Conservation (phyloP, 2,113 vertebrate species). For the Peromyscus californicus region DNA sequence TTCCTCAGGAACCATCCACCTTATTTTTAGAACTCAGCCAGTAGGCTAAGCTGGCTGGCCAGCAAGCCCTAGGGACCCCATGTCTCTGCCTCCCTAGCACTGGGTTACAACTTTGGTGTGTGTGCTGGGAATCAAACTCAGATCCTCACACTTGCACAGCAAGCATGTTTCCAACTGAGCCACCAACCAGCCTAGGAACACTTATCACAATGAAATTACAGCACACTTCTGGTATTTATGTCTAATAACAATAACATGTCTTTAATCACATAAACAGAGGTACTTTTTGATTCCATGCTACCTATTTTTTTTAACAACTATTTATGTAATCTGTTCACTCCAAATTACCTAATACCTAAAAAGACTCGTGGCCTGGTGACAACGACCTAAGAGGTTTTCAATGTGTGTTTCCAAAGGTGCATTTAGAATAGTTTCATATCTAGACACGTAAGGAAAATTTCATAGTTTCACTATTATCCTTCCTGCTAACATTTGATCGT, state of each 20-base stretch:
- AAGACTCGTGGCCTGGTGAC: background rate
- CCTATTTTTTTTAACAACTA: background rate
- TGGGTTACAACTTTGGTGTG: background rate
- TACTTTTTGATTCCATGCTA: slow-evolving; percentile 19
- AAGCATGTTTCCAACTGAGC: background rate
- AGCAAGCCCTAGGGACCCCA: background rate
- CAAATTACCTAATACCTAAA: background rate
- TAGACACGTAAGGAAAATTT: background rate
- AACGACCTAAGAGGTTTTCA: background rate
- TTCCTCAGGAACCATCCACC: background rate
- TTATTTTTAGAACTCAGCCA: background rate
- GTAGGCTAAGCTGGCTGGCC: background rate
- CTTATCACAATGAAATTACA: background rate
- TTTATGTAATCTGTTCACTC: background rate
- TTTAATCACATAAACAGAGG: background rate
- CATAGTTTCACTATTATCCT: background rate
- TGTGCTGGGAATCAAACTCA: too few relatives aligned
- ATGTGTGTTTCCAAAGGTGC: background rate
- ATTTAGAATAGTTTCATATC: background rate
- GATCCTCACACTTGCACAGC: background rate
- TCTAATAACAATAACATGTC: background rate
- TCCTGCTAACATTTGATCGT: background rate
- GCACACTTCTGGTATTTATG: background rate
- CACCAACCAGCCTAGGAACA: background rate
- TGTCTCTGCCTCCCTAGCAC: background rate